A percentile compares a stretch with the other conserved stretches of the same genome.
These are phyloP conservation scores for Urosaurus nigricauda DNA, from an alignment of 2,797 vertebrate species.

Conservation along the genomic window DNA sequence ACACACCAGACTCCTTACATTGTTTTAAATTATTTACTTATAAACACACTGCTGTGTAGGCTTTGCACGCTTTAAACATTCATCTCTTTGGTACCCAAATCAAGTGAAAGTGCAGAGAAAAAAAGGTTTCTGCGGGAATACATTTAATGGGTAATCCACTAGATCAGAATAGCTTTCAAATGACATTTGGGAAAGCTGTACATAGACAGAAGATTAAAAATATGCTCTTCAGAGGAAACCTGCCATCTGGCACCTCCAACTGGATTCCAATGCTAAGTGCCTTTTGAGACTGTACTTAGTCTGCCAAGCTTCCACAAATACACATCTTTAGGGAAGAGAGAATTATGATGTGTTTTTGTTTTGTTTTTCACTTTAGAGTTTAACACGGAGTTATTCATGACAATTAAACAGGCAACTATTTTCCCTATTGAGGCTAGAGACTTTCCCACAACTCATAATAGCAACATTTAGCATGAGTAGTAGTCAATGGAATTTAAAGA, in stretches of 20 bases:
- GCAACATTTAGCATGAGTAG: conserved; percentile 41
- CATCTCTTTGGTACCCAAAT: conserved; percentile 49
- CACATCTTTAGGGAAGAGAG: conserved; percentile 80
- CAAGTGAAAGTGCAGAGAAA: conserved; percentile 52
- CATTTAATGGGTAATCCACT: conserved; percentile 58
- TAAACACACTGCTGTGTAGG: conserved; percentile 29
- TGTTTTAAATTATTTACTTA: conserved; percentile 48
- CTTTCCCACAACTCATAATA: conserved; percentile 77
- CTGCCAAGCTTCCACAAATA: conserved; percentile 74
- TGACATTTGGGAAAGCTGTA: conserved; percentile 73
- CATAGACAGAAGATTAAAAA: conserved; percentile 76
- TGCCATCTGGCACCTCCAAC: conserved; percentile 76
- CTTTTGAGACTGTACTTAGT: conserved; percentile 72
- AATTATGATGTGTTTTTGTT: conserved; percentile 71
- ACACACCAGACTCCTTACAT: conserved; percentile 1
- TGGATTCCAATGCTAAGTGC: conserved; percentile 66
- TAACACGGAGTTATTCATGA: conserved; percentile 74
- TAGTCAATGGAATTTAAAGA: conserved; percentile 70
- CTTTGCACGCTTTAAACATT: conserved; percentile 36
- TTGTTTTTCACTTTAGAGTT: conserved; percentile 61
- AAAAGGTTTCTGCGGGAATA: conserved; percentile 67
- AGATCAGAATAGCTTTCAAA: conserved; percentile 60
- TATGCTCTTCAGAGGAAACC: conserved; percentile 72
- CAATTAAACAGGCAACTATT: conserved; percentile 77
- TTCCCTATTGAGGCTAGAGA: conserved; percentile 73